phyloP scores from a whole-genome alignment of 2,888 invertebrate genomes.

The Bombylius discolor region DNA sequence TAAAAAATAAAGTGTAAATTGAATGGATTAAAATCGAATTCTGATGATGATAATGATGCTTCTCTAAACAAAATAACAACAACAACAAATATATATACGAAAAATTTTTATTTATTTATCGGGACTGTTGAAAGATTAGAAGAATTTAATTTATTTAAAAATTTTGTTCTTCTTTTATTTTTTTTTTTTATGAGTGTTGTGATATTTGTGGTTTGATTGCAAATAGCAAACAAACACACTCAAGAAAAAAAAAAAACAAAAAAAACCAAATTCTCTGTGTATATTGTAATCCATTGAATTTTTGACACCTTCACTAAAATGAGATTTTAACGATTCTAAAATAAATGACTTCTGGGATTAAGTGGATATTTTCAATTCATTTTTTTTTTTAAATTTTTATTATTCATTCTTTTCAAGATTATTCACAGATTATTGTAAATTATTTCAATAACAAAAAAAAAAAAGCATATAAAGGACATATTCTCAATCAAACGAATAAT shows the following conservation, averaged over 20 bases:
- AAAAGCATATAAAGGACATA: too few relatives aligned
- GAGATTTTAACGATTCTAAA: conserved; percentile 7
- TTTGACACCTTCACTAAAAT: conserved; percentile 7
- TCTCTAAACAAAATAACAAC: too few relatives aligned
- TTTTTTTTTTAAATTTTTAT: too few relatives aligned
- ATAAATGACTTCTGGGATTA: conserved; percentile 6
- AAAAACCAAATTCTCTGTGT: too few relatives aligned
- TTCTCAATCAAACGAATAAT: neutral
- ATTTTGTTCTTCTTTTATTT: too few relatives aligned
- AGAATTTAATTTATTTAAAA: neutral
- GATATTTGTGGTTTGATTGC: neutral
- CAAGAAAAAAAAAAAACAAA: too few relatives aligned
- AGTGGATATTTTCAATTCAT: neutral
- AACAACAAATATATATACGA: too few relatives aligned
- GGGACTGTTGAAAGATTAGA: conserved; percentile 4
- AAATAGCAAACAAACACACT: neutral
- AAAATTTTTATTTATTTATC: conserved; percentile 4
- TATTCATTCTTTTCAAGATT: too few relatives aligned
- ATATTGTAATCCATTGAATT: conserved; percentile 4
- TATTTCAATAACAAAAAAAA: too few relatives aligned
- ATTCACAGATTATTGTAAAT: too few relatives aligned
- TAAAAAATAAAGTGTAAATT: neutral
- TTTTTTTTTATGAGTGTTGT: too few relatives aligned
- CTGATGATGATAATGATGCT: too few relatives aligned
- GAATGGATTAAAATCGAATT: neutral